Evolutionary conservation across 35 echinoderm and acorn worm genomes (phyloP).

Genomic region (Heliocidaris erythrogramma): DNA sequence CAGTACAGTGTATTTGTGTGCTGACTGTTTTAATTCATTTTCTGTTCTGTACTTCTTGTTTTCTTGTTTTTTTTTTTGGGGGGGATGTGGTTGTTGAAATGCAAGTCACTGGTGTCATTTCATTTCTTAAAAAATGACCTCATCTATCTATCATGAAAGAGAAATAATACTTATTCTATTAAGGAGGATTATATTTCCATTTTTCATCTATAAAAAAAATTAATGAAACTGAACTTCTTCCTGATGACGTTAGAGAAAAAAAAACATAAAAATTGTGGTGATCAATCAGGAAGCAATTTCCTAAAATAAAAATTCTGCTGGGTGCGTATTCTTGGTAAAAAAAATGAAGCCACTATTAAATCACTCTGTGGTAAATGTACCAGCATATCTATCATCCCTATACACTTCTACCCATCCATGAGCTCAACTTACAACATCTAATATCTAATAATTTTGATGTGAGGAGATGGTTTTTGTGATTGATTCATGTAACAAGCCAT

Average conservation of each 20-base stretch:
- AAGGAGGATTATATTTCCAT: too few relatives aligned
- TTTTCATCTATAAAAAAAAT: too few relatives aligned
- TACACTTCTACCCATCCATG: background rate
- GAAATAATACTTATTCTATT: too few relatives aligned
- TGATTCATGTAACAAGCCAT: background rate
- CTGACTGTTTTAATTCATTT: too few relatives aligned
- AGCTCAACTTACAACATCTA: too few relatives aligned
- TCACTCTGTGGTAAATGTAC: background rate
- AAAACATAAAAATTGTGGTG: background rate
- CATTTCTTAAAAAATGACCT: background rate
- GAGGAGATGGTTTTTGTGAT: background rate
- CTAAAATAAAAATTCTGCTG: background rate
- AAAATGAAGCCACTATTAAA: too few relatives aligned
- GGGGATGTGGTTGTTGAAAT: background rate
- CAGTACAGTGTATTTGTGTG: too few relatives aligned
- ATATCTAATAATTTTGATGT: background rate
- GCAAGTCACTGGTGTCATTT: background rate
- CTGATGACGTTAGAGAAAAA: too few relatives aligned
- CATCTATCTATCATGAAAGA: too few relatives aligned
- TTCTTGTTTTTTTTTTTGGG: background rate
- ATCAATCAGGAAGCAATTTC: background rate
- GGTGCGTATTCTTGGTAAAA: background rate
- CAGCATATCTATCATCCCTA: background rate
- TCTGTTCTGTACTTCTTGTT: too few relatives aligned
- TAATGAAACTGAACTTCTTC: too few relatives aligned